Evolutionary conservation across 2,113 vertebrate species (phyloP).

Genomic region (Ceyx melanurus): DNA sequence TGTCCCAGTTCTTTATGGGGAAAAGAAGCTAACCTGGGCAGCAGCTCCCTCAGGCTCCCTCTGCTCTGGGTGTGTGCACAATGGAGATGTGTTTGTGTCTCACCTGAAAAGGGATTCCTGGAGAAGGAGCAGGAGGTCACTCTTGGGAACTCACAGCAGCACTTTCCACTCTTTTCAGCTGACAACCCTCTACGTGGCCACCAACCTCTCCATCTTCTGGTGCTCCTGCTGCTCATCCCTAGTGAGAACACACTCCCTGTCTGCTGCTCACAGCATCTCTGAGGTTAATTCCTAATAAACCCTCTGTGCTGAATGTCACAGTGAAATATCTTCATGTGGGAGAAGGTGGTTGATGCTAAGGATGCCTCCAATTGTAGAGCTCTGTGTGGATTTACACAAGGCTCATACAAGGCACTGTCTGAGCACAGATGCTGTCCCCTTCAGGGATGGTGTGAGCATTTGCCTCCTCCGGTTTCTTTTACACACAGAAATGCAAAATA

Average conservation of each 20-base stretch:
- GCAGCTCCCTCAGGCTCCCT: not conserved
- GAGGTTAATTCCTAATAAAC: not conserved
- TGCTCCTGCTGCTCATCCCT: not conserved
- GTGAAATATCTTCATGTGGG: not conserved
- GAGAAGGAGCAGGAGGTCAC: not conserved
- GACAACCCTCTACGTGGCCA: rapidly evolving
- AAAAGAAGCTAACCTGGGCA: not conserved
- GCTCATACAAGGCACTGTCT: not conserved
- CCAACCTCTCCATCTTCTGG: not conserved
- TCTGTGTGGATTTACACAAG: not conserved
- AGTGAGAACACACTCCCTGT: rapidly evolving
- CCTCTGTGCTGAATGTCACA: not conserved
- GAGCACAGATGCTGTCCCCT: not conserved
- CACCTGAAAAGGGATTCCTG: not conserved
- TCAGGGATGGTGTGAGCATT: rapidly evolving
- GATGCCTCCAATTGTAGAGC: not conserved
- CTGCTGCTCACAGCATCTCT: not conserved
- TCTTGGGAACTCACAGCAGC: not conserved
- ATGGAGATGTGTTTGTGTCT: not conserved
- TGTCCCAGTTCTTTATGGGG: not conserved
- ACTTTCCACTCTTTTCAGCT: not conserved
- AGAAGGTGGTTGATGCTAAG: not conserved
- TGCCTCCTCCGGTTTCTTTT: not conserved
- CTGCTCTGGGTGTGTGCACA: rapidly evolving
- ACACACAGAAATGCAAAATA: not conserved